A percentile compares a stretch with the other conserved stretches of the same genome.
phyloP scores from a whole-genome alignment of 2,888 invertebrate species.

The Perizoma affinitatum region DNA sequence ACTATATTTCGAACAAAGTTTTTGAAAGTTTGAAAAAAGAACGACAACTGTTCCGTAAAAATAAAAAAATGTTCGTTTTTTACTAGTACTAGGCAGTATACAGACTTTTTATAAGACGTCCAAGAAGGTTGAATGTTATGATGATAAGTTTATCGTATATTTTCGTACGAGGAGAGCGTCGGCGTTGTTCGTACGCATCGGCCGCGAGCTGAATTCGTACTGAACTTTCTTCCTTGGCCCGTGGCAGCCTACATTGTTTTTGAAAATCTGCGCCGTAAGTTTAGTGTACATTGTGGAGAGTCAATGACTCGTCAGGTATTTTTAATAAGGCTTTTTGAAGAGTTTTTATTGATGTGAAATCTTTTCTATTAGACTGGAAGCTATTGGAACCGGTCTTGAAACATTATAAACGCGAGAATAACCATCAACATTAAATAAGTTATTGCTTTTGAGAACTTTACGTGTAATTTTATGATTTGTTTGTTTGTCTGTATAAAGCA shows the following conservation, averaged over 20 bases:
- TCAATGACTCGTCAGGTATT: conserved; percentile 13
- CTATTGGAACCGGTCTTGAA: not conserved
- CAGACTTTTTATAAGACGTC: not conserved
- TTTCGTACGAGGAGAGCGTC: conserved; percentile 32
- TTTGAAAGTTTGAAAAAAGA: conserved; percentile 17
- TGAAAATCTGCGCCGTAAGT: conserved; percentile 38
- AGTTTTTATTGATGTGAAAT: not conserved
- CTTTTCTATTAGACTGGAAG: too few species aligned
- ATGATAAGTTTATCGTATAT: conserved; percentile 44
- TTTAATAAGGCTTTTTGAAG: conserved; percentile 1
- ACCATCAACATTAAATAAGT: too few species aligned
- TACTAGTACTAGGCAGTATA: not conserved
- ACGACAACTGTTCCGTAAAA: conserved; percentile 9
- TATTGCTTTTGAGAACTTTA: too few species aligned
- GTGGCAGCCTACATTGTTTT: conserved; percentile 33
- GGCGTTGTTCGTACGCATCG: conserved; percentile 48
- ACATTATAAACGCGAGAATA: too few species aligned
- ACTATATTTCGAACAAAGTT: conserved; percentile 10
- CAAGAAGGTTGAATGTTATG: conserved; percentile 19
- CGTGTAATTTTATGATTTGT: too few species aligned
- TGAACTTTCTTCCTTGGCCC: conserved; percentile 40
- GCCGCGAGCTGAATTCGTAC: conserved; percentile 49
- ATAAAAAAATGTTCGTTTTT: conserved; percentile 6
- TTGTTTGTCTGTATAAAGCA: too few species aligned
- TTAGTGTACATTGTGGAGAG: conserved; percentile 3